Base-by-base conservation (phyloP, 1,140 invertebrate genomes). In the Drosophila simulans region DNA sequence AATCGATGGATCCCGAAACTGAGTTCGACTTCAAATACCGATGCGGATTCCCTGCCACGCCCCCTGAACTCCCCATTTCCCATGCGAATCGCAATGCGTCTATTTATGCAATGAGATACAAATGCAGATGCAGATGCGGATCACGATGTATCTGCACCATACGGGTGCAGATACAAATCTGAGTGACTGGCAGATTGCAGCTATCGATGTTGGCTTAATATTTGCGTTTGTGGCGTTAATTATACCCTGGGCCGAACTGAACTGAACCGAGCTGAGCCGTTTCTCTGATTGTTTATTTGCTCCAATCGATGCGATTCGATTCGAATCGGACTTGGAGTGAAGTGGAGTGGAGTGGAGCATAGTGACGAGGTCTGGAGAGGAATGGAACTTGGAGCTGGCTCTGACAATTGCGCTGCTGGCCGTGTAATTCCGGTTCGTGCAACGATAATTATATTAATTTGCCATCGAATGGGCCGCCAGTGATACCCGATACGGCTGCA, bases 401-500 rank as follows among this genome's bases (percentile, higher is more conserved):
- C 62, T 22, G 63, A 68, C 80, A 81, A 81, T 82, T 82, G 80
- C 79, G 39, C 31, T 80, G 73, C 65, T 66, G 77, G 64, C 79
- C 72, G 69, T 74, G 77, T 78, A 89, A 89, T 85, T 84, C 84
- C 84, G 80, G 84, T 89, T 85, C 84, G 85, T 89, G 84, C 84
- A 84, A 88, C 77, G 85, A 90, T 89, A 89, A 89, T 89, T 89
- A 89, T 84, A 89, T 89, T 90, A 89, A 89, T 89, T 89, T 89
- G 77, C 85, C 84, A 89, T 89, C 80, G 77, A 90, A 90, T 89
- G 80, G 68, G 84, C 79, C 64, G 63, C 76, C 82, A 62, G 63
- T 69, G 63, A 65, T 63, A 64, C 62, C 63, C 35, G 66, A 40
- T 69, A 39, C 55, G 46, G 66, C 25, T 34, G 63, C 62, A 66